Conservation (phyloP, 2,888 invertebrate genomes). For the Mycalesis mineus region DNA sequence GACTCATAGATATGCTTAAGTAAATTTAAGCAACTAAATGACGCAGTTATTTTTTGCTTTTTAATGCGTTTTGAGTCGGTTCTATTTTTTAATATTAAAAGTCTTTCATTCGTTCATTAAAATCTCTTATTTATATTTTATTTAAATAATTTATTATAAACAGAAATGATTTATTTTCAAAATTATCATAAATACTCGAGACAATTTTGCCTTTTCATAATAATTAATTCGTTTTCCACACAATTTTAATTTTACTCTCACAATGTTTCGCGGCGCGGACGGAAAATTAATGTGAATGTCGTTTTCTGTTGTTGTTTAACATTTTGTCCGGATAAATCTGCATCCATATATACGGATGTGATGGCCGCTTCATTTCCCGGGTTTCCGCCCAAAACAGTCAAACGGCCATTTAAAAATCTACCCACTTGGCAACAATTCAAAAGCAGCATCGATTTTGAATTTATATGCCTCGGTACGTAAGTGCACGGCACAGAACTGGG, state of each 20-base stretch:
- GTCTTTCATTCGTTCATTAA: too few species aligned
- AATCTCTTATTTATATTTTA: too few species aligned
- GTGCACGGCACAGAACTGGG: not conserved
- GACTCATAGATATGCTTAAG: too few species aligned
- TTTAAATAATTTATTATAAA: too few species aligned
- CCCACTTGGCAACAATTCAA: slow-evolving; percentile 29
- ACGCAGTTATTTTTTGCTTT: too few species aligned
- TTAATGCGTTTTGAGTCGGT: too few species aligned
- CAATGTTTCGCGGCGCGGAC: not conserved
- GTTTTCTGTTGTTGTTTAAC: not conserved
- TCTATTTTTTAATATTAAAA: too few species aligned
- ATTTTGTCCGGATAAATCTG: not conserved
- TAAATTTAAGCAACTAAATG: too few species aligned
- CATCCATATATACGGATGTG: slow-evolving; percentile 8
- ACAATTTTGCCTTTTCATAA: not conserved
- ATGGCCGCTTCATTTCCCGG: slow-evolving; percentile 31
- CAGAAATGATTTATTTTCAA: too few species aligned
- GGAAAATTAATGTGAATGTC: not conserved
- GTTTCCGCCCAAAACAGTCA: slow-evolving; percentile 29
- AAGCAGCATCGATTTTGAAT: slow-evolving; percentile 23
- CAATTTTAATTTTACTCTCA: not conserved
- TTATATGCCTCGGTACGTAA: slow-evolving; percentile 8
- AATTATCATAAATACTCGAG: too few species aligned
- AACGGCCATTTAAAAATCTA: slow-evolving; percentile 28
- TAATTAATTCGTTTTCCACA: not conserved